Evolutionary conservation across 2,888 invertebrate genomes (phyloP), one percentile per base, ranked within the genome.

Genomic region (Fissipunctia ypsillon): DNA sequence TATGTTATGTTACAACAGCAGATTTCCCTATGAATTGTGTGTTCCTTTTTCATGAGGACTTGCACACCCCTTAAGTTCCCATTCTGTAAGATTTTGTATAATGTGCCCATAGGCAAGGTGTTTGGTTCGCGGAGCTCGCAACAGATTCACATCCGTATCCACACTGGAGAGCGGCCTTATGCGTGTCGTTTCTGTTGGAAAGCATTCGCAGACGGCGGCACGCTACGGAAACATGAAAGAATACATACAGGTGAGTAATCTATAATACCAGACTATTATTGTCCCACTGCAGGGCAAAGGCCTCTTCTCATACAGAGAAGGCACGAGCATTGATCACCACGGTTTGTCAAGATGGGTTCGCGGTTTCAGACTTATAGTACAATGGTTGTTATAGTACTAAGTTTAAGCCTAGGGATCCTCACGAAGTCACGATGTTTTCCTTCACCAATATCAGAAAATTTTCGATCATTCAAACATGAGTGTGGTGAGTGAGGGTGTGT

Each of bases 141-240:
- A 88, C 98, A 98, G 94, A 98, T 98, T 86, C 98, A 98, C 93
- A 97, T 98, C 66, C 97, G 98, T 61, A 98, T 98, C 84, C 98
- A 98, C 90, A 98, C 98, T 0, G 98, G 97, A 6, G 98, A 98
- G 91, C 96, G 98, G 54, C 98, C 98, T 0, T 98, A 98, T 88
- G 98, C 98, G 0, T 98, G 98, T 90, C 97, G 98, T 16, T 98
- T 97, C 93, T 98, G 98, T 90, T 98, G 98, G 98, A 98, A 98
- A 91, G 98, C 98, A 0, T 98, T 98, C 91, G 98, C 98, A 0
- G 98, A 98, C 91, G 98, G 98, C 54, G 98, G 98, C 38, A 98
- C 98, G 2, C 92, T 98, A 60, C 95, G 98, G 48, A 98, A 98
- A 90, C 98, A 98, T 90, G 98, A 98, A 90, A 96, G 98, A 16